Base-by-base conservation (phyloP, 1,140 invertebrate genomes). In the Tetramorium simillimum region DNA sequence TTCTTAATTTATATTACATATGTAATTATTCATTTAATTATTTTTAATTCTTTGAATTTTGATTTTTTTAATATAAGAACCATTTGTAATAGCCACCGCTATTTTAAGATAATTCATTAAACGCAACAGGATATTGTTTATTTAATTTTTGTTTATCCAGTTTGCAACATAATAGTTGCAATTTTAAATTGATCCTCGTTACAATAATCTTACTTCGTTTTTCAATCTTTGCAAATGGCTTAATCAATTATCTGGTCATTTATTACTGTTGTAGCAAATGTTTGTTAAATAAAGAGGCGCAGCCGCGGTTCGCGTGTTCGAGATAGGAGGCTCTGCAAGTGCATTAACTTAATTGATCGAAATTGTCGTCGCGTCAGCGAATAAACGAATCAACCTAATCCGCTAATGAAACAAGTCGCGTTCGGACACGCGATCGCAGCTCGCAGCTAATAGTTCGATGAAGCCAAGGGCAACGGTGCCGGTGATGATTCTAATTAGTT, bases 291-390 rank as follows among this genome's bases (percentile, higher is more conserved):
- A 75, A 75, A 58, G 40, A 82, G 80, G 51, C 24, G 80, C 58
- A 49, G 69, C 16, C 60, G 7, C 28, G 80, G 5, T 12, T 84
- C 7, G 53, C 40, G 80, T 73, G 78, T n/a, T 37, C 7, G 10
- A 62, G 56, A 2, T 56, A 70, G 51, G 6, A 7, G 21, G 24
- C 67, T 84, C 53, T 60, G 24, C 80, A 33, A 33, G 18, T 69
- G 51, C 85, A 81, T 86, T 86, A 86, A 69, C 76, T 65, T 86
- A 86, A 86, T 86, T 86, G 75, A 84, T 84, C 43, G 69, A 73
- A 75, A 73, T 84, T 75, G 69, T 75, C 69, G 40, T 86, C 69
- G 56, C 40, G 65, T 49, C 28, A 51, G 14, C 51, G 40, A 24
- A 51, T 86, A 86, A 86, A 81, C 63, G 76, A 69, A 81, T 86